Percentiles rank a stretch among this genome's conserved stretches.
These are phyloP conservation scores for Drosophila recens DNA, from an alignment of 2,888 invertebrate species.

Conservation along the genomic window DNA sequence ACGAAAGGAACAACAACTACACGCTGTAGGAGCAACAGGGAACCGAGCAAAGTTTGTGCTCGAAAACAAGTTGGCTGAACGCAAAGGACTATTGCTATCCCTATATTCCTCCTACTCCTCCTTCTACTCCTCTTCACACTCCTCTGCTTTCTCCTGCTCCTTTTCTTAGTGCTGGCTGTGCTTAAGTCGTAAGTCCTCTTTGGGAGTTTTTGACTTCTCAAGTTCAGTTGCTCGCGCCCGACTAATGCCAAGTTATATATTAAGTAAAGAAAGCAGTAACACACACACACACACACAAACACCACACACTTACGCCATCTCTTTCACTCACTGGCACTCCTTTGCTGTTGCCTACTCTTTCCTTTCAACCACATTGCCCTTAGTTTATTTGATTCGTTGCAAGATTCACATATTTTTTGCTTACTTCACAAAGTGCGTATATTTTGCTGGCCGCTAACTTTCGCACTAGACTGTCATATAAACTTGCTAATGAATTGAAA, in stretches of 20 bases:
- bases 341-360: neutral
- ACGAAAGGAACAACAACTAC: slow-evolving; percentile 47
- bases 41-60: slow-evolving; percentile 66
- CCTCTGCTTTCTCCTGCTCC: neutral
- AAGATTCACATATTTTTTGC: slow-evolving; percentile 55
- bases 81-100: slow-evolving; percentile 23
- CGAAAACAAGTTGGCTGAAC: slow-evolving; percentile 59
- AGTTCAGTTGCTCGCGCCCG: slow-evolving; percentile 65
- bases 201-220: slow-evolving; percentile 80
- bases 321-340: neutral
- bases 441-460: slow-evolving; percentile 54
- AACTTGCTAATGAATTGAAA: slow-evolving; percentile 79
- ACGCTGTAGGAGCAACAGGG: slow-evolving; percentile 47
- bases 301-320: neutral
- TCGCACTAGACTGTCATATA: slow-evolving; percentile 50
- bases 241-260: slow-evolving; percentile 78
- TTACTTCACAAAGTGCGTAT: slow-evolving; percentile 51
- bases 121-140: neutral
- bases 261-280: slow-evolving; percentile 51
- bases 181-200: slow-evolving; percentile 77
- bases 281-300: slow-evolving; percentile 10
- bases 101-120: neutral
- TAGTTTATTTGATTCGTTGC: slow-evolving; percentile 67
- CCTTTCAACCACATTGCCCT: slow-evolving; percentile 29
- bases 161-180: slow-evolving; percentile 29